Evolutionary conservation across 2,113 vertebrate genomes (phyloP), one percentile per base, ranked within the genome.

Genomic region (Podarcis muralis): DNA sequence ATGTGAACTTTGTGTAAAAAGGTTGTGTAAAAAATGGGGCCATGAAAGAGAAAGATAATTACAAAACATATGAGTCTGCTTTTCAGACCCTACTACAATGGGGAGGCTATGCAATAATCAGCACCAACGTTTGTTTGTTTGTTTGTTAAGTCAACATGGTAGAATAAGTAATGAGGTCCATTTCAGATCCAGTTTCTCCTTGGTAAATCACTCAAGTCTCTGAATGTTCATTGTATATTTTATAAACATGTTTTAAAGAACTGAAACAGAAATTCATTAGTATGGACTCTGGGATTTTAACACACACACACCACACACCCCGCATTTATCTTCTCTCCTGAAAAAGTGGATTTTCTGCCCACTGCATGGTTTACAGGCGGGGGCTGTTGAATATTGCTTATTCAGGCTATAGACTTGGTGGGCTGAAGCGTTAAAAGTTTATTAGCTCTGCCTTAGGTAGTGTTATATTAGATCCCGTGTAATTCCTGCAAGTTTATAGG

Each of bases 391-490:
- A 62, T 92, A 74, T 89, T 94, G 86, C 90, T 95, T 93, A 92
- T 96, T 95, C 87, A 92, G 74, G 81, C 76, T 85, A 87, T 35
- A 86, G 88, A 93, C 90, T 40, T 84, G 68, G 75, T 91, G 79
- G 81, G 79, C 76, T 91, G 92, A 93, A 93, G 72, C 74, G 74
- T 48, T 77, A 75, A 84, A 92, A 81, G 91, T 91, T 91, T 95
- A 93, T 95, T 94, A 94, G 88, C 59, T 83, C 74, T 92, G 94
- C 90, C 91, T 90, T 93, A 88, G 94, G 92, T 86, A 90, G 74
- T 40, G 20, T 68, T 81, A 81, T 91, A 90, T 93, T 94, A 90
- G 92, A 92, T 94, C 95, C 92, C 53, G 59, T 84, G 87, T 95
- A 83, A 92, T 93, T 95, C 93, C 76, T 86, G 77, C 66, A 93